Base-by-base conservation (phyloP, 2,797 vertebrate genomes). In the Phrynocephalus vlangalii region DNA sequence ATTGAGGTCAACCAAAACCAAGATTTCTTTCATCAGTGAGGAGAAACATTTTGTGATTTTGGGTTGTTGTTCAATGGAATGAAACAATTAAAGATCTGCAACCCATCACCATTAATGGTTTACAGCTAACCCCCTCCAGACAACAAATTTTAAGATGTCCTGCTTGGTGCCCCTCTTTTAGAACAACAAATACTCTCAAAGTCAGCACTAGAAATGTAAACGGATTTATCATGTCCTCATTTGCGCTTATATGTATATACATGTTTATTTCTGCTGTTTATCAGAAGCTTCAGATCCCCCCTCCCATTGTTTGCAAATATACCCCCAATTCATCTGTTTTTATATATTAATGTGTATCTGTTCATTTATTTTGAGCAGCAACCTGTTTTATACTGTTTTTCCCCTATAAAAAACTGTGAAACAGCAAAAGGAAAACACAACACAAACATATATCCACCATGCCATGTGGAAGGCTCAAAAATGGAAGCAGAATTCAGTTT, bases 371-470 rank as follows among this genome's bases (percentile, higher is more conserved):
- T 94, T 92, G 94, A 93, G 95, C 95, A 94, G 79, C 94, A 95
- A 94, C 94, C 94, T 95, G 95, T 93, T 95, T 95, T 89, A 91
- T 91, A 91, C 93, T 93, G 95, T 95, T 76, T 73, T 38, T 76
- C 1, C 94, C 95, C 95, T n/a, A 95, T 95, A 96, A 95, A 95
- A 96, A 96, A 93, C 95, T 94, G 95, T 95, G 94, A 96, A 88
- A 94, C 93, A 95, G 94, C 94, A 93, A 91, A 93, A 92, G 91
- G 90, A 93, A 91, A 93, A 88, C 92, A 93, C 89, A 94, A 94
- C 93, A 93, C 94, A 95, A 93, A 92, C 93, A 94, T 95, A 95
- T 93, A 91, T 93, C 89, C 60, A 0, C 92, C 94, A 92, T 88
- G 90, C 91, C 87, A 86, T 90, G 93, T 82, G 38, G 90, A 89